Conservation (phyloP, 2,797 vertebrate genomes). For the Melanotaenia parkinsoni region DNA sequence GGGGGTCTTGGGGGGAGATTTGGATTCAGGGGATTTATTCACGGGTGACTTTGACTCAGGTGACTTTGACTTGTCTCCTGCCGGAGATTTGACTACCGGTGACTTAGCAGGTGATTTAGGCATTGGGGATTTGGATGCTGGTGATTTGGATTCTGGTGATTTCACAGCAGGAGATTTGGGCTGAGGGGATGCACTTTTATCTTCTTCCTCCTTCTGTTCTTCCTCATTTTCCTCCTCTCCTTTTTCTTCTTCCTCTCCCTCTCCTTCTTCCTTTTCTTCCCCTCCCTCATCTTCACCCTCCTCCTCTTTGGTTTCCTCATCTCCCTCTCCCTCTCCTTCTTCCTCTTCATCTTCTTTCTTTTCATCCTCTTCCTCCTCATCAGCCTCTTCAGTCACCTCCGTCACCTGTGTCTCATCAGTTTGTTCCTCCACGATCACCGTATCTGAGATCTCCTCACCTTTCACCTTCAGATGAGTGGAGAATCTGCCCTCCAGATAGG, state of each 20-base stretch:
- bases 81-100: constrained; percentile 65
- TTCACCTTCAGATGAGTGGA: constrained; percentile 87
- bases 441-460: constrained; percentile 90
- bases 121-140: constrained; percentile 63
- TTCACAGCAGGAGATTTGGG: constrained; percentile 66
- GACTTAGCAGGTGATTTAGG: constrained; percentile 69
- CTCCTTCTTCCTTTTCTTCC: constrained; percentile 43
- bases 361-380: constrained; percentile 85
- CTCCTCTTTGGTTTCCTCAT: constrained; percentile 64
- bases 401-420: constrained; percentile 94
- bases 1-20: constrained; percentile 72
- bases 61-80: constrained; percentile 68
- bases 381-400: constrained; percentile 87
- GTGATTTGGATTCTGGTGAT: constrained; percentile 70
- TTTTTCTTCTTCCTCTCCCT: constrained; percentile 33
- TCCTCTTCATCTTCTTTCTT: constrained; percentile 64
- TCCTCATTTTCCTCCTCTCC: constrained; percentile 21
- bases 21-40: constrained; percentile 68
- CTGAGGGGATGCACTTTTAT: constrained; percentile 54
- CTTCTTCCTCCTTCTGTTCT: constrained; percentile 31
- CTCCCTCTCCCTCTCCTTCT: constrained; percentile 32
- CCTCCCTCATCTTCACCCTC: constrained; percentile 48
- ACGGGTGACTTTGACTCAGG: constrained; percentile 69
- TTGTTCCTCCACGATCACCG: constrained; percentile 92
- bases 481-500: constrained; percentile 85